Base-by-base conservation (phyloP, 1,140 invertebrate genomes). In the Ctenoplectra terminalis region DNA sequence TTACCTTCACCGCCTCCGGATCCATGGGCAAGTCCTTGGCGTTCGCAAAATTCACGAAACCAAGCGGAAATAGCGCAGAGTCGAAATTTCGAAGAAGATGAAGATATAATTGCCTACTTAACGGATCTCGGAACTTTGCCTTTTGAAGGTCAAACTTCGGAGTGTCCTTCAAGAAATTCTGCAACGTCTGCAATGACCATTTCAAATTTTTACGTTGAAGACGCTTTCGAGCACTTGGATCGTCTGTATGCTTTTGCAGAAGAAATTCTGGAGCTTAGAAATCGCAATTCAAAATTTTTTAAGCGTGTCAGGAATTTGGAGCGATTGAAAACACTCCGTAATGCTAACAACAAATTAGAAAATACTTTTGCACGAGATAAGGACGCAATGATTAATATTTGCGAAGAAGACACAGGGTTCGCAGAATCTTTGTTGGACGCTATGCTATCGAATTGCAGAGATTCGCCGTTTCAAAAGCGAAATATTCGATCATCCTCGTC, bases 221-320 rank as follows among this genome's bases (percentile, higher is more conserved):
- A 96, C 69, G 94, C 95, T 7, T 94, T 98, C 43, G 96, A 97
- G 86, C 97, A 97, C 88, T 90, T 98, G 78, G 97, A 97, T 84
- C 96, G 97, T 81, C 91, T 98, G 7, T 95, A 97, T 83, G 95
- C 95, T 67, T 91, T 98, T 13, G 95, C 97, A 91, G 96, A 97
- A 85, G 96, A 97, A 86, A 86, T 97, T 48, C 93, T 97, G 7
- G 95, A 95, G 17, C 92, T 98, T 26, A 95, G 96, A 67, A 95
- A 97, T 86, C 95, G 97, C 84, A 97, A 97, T 89, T 93, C 95
- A 4, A 95, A 95, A 77, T 91, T 97, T 2, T 95, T 97, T 64
- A 95, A 95, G 81, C 94, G 95, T 56, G 95, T 97, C 23, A 95
- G 96, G 69, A 97, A 97, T 80, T 93, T 97, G 40, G 96, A 97